Percentiles rank a stretch among this genome's conserved stretches.
Evolutionary conservation across 2,888 invertebrate genomes (phyloP).

Genomic region (Neoaliturus tenellus): DNA sequence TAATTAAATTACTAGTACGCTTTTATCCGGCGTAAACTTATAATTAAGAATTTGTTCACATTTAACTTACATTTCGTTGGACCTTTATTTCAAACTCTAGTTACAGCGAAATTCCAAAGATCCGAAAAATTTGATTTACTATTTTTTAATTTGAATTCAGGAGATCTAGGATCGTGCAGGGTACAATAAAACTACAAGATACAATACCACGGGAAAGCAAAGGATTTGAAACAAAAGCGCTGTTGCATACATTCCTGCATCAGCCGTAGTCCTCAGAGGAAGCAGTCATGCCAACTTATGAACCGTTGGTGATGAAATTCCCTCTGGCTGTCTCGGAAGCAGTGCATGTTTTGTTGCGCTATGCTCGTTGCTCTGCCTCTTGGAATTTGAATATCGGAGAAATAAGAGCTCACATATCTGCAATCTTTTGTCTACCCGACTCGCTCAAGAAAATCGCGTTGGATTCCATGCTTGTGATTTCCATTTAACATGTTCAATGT

Average conservation of each 20-base stretch:
- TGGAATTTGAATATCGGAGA: constrained; percentile 21
- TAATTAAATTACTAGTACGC: no score
- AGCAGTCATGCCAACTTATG: constrained; percentile 24
- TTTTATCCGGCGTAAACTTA: no score
- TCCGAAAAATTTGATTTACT: background rate
- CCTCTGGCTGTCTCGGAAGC: constrained; percentile 11
- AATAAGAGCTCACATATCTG: background rate
- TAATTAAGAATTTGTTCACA: no score
- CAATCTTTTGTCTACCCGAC: background rate
- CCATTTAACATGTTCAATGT: no score
- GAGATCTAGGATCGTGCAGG: background rate
- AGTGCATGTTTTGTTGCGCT: constrained; percentile 6
- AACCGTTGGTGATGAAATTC: constrained; percentile 21
- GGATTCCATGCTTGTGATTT: background rate
- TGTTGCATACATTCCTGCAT: background rate
- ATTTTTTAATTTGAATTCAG: background rate
- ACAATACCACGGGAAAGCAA: background rate
- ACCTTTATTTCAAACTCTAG: no score
- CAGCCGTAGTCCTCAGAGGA: constrained; percentile 8
- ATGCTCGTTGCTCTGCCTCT: background rate
- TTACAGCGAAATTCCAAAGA: no score
- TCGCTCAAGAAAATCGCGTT: background rate
- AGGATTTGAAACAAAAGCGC: constrained; percentile 4
- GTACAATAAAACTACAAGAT: background rate
- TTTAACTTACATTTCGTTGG: no score